A percentile compares a stretch with the other conserved stretches of the same genome.
These are phyloP conservation scores for Heliocidaris erythrogramma DNA, from an alignment of 35 echinoderm and acorn worm species.

Conservation along the genomic window DNA sequence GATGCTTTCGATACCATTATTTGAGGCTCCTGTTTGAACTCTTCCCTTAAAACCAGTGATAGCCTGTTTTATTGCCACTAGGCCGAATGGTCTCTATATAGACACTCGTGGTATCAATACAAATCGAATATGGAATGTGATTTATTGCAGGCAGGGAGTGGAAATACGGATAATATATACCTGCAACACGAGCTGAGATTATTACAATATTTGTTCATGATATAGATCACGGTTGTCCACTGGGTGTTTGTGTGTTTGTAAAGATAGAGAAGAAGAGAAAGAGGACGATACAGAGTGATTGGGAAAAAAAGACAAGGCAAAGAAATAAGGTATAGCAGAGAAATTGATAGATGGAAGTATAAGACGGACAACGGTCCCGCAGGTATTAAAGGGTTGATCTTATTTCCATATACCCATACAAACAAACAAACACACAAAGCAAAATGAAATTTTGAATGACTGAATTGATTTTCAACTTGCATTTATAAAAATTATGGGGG, in stretches of 20 bases:
- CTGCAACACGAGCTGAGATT: not conserved
- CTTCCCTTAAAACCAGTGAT: too few species aligned
- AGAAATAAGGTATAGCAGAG: not conserved
- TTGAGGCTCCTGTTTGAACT: too few species aligned
- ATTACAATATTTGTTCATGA: not conserved
- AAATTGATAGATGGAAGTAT: not conserved
- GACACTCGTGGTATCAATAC: not conserved
- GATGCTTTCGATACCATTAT: not conserved
- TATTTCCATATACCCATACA: too few species aligned
- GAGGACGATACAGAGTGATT: too few species aligned
- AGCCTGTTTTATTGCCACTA: not conserved
- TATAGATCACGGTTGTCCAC: not conserved
- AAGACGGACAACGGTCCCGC: too few species aligned
- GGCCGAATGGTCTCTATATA: not conserved
- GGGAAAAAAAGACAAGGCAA: too few species aligned
- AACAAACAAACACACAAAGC: too few species aligned
- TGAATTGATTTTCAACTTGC: too few species aligned
- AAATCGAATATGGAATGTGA: conserved; percentile 4
- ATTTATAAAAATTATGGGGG: too few species aligned
- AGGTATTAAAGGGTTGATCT: too few species aligned
- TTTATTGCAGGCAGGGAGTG: not conserved
- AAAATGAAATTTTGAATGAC: too few species aligned
- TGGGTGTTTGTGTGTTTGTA: not conserved
- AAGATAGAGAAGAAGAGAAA: too few species aligned
- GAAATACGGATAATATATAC: not conserved